A percentile compares a stretch with the other conserved stretches of the same genome.
Conservation (phyloP, 2,797 vertebrate genomes). For the Neomorphus geoffroyi region DNA sequence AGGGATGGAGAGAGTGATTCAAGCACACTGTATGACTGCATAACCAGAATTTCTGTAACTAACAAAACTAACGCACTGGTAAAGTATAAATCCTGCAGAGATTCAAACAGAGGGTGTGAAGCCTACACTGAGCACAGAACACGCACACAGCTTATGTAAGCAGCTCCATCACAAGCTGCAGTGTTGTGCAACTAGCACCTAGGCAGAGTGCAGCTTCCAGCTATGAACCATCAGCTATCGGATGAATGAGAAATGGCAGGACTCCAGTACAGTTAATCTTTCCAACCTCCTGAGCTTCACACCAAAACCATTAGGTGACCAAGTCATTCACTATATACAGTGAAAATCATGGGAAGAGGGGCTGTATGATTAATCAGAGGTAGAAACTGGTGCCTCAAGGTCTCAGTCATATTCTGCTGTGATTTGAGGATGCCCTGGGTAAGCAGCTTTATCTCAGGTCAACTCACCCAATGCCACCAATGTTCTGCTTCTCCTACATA, state of each 20-base stretch:
- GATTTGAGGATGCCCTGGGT: background rate
- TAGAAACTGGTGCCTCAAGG: background rate
- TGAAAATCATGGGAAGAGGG: background rate
- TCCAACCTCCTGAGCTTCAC: background rate
- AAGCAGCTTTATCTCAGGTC: background rate
- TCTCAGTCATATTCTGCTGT: background rate
- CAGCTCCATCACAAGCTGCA: background rate
- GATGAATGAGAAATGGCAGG: background rate
- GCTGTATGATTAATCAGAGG: background rate
- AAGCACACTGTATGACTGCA: background rate
- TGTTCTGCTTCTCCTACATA: background rate
- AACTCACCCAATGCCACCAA: background rate
- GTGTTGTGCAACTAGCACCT: background rate
- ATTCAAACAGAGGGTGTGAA: background rate
- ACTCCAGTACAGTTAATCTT: background rate
- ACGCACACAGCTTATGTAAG: background rate
- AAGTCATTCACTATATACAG: background rate
- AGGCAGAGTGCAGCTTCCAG: background rate
- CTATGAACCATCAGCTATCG: background rate
- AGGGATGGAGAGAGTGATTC: background rate
- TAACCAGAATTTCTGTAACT: background rate
- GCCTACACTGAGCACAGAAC: background rate
- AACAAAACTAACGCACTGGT: background rate
- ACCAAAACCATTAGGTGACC: background rate
- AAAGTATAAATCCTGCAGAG: background rate